Evolutionary conservation across 2,888 invertebrate species (phyloP).

Genomic region (Rhopalosiphum nymphaeae): DNA sequence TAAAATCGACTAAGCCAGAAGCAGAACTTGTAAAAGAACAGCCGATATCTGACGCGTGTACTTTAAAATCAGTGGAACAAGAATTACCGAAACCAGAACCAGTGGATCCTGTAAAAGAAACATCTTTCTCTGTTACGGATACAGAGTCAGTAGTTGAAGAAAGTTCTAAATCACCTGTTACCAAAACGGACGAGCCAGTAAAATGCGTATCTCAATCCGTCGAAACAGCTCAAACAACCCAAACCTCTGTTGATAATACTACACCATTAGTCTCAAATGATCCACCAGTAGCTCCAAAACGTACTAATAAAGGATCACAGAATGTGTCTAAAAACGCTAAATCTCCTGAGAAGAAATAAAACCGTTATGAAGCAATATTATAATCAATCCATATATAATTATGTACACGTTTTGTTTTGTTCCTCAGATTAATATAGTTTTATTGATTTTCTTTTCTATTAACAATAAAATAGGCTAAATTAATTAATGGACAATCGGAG

Average conservation of each 20-base stretch:
- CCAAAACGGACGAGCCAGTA: neutral
- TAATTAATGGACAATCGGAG: conserved; percentile 65
- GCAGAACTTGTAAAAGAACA: neutral
- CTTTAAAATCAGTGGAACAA: neutral
- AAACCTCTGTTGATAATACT: neutral
- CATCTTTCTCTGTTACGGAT: neutral
- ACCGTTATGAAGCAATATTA: conserved; percentile 16
- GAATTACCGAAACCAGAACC: conserved; percentile 46
- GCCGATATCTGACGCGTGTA: neutral
- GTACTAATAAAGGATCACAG: conserved; percentile 65
- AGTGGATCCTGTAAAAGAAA: conserved; percentile 46
- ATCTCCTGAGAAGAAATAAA: conserved; percentile 58
- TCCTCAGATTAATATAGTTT: conserved; percentile 59
- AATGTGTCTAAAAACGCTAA: conserved; percentile 49
- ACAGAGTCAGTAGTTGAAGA: neutral
- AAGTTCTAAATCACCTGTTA: neutral
- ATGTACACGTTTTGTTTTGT: conserved; percentile 58
- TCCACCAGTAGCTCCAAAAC: conserved; percentile 68
- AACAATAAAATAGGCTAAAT: conserved; percentile 56
- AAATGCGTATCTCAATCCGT: neutral
- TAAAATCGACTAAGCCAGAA: neutral
- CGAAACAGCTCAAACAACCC: neutral
- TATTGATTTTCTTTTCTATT: conserved; percentile 60
- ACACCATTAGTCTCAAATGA: conserved; percentile 64
- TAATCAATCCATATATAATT: conserved; percentile 35